Conservation (phyloP, 2,888 invertebrate genomes). For the Himalopsyche anomala region DNA sequence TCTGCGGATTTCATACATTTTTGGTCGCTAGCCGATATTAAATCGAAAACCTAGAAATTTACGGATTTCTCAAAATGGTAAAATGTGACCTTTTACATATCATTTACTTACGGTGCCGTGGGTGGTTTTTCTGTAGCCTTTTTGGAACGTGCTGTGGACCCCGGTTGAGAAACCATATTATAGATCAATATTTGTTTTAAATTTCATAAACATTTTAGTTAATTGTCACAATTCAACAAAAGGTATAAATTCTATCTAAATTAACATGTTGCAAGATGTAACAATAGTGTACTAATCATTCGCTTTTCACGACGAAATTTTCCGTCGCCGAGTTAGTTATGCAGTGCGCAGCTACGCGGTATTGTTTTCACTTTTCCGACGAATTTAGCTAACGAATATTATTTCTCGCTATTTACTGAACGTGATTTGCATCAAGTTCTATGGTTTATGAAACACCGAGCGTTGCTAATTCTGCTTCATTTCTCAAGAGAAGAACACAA, state of each 20-base stretch:
- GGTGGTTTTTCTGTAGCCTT: no score
- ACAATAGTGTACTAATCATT: background rate
- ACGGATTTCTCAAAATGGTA: no score
- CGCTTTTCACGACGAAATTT: background rate
- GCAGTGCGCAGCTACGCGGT: background rate
- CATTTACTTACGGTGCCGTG: no score
- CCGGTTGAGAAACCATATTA: no score
- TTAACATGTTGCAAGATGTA: background rate
- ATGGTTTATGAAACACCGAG: conserved; percentile 18
- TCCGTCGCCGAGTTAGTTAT: background rate
- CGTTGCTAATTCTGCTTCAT: background rate
- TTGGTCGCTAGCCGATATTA: no score
- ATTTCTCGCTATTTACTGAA: conserved; percentile 43
- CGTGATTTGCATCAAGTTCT: conserved; percentile 43
- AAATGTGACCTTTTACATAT: no score
- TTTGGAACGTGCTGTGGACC: no score
- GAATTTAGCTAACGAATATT: conserved; percentile 20
- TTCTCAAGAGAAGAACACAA: conserved; percentile 13
- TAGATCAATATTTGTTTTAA: no score
- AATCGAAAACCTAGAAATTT: no score
- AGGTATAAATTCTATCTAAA: background rate
- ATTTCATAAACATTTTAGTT: no score
- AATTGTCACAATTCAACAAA: no score
- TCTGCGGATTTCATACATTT: no score
- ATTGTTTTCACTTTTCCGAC: conserved; percentile 36